These are phyloP conservation scores for Arge pagana DNA, from an alignment of 2,888 invertebrate genomes.

Conservation along the genomic window DNA sequence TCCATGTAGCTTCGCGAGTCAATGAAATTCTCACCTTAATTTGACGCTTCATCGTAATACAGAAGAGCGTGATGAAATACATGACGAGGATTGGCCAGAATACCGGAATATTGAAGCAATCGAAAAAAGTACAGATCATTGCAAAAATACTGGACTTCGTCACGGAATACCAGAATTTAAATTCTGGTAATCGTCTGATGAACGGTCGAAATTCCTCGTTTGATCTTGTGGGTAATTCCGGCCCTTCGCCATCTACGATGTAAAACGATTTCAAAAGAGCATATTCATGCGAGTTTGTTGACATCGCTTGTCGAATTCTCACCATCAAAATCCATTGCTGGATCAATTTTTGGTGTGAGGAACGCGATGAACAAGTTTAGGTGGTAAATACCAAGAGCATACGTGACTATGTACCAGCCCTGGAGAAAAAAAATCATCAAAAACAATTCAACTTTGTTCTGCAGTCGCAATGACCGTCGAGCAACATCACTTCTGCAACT, in stretches of 20 bases:
- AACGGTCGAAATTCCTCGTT: constrained; percentile 99
- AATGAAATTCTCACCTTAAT: constrained; percentile 78
- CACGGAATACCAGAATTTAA: constrained; percentile 99
- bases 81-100: constrained; percentile 99
- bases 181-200: constrained; percentile 95
- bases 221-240: constrained; percentile 90
- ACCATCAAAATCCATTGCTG: constrained; percentile 93
- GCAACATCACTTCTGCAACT: constrained; percentile 47
- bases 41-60: constrained; percentile 99
- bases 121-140: constrained; percentile 92
- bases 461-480: too few relatives aligned
- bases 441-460: constrained; percentile 13
- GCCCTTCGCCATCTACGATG: constrained; percentile 77
- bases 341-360: constrained; percentile 99
- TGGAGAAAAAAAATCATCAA: constrained; percentile 63
- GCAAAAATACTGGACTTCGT: constrained; percentile 92
- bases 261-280: constrained; percentile 7
- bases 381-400: constrained; percentile 98
- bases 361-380: constrained; percentile 99
- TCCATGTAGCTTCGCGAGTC: not conserved
- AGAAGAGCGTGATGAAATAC: constrained; percentile 98
- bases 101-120: constrained; percentile 98
- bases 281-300: constrained; percentile 7
- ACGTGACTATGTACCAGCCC: constrained; percentile 99
- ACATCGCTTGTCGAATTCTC: constrained; percentile 54